Evolutionary conservation across 1,140 invertebrate genomes (phyloP).

Genomic region (Harpegnathos saltator): DNA sequence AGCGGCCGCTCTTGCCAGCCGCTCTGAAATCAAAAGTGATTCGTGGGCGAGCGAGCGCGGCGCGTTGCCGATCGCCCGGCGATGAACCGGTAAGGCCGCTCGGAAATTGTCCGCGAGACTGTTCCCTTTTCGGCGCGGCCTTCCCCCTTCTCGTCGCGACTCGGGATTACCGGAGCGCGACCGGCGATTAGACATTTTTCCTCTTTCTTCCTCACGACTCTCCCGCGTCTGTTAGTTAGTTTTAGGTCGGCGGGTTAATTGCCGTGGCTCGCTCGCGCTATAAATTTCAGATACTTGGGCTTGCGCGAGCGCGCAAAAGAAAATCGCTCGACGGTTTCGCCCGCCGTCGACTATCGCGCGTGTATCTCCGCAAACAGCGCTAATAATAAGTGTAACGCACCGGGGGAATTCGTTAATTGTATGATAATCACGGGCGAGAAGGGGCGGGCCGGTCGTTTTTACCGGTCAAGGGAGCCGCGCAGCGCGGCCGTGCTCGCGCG

Average conservation of each 20-base stretch:
- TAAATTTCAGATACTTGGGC: conserved; percentile 36
- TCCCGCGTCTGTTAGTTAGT: conserved; percentile 10
- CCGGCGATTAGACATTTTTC: background rate
- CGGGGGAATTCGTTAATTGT: conserved; percentile 6
- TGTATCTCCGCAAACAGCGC: conserved; percentile 1
- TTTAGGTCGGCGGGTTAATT: conserved; percentile 29
- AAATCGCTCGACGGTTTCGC: background rate
- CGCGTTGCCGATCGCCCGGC: no score
- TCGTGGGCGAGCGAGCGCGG: background rate
- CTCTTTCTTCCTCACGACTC: no score
- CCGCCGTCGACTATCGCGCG: background rate
- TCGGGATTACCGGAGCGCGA: conserved; percentile 33
- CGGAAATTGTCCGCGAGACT: conserved; percentile 18
- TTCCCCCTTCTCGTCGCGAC: background rate
- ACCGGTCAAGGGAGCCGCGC: background rate
- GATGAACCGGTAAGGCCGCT: background rate
- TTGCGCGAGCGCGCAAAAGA: background rate
- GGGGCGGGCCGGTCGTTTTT: background rate
- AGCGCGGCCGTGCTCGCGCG: no score
- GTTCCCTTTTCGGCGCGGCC: background rate
- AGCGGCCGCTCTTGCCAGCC: conserved; percentile 15
- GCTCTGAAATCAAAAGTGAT: conserved; percentile 49
- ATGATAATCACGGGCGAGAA: background rate
- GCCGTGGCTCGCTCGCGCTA: background rate
- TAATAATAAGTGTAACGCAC: conserved; percentile 25